Conservation (phyloP, 1,140 invertebrate species). For the Nebria ingens region DNA sequence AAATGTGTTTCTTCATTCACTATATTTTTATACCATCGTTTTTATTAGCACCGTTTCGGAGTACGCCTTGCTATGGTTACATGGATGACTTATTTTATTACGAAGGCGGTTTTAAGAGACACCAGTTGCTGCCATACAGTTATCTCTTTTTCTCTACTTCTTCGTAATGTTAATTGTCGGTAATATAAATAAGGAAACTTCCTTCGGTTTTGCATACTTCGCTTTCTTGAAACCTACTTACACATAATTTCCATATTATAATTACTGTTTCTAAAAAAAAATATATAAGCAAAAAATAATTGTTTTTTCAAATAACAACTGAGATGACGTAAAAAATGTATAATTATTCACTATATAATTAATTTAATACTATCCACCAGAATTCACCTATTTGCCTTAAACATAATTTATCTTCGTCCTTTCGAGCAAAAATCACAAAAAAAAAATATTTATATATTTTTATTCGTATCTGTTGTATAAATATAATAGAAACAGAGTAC, state of each 20-base stretch:
- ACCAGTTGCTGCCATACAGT: background rate
- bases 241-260: background rate
- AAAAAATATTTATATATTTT: too few relatives aligned
- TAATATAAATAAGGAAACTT: background rate
- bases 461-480: too few relatives aligned
- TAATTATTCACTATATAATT: too few relatives aligned
- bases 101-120: constrained; percentile 2
- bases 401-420: too few relatives aligned
- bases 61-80: background rate
- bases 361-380: too few relatives aligned
- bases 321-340: too few relatives aligned
- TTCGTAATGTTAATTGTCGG: background rate
- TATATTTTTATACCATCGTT: too few relatives aligned
- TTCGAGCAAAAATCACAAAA: too few relatives aligned
- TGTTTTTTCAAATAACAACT: background rate
- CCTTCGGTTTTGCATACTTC: background rate
- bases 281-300: background rate
- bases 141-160: background rate
- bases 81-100: background rate
- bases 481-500: too few relatives aligned
- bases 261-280: background rate
- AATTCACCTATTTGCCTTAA: too few relatives aligned
- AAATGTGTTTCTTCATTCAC: too few relatives aligned
- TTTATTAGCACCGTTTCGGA: too few relatives aligned
- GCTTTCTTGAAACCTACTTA: background rate